Percentiles rank a stretch among this genome's conserved stretches.
These are phyloP conservation scores for Microplitis deprimator DNA, from an alignment of 2,888 invertebrate species.

Conservation along the genomic window DNA sequence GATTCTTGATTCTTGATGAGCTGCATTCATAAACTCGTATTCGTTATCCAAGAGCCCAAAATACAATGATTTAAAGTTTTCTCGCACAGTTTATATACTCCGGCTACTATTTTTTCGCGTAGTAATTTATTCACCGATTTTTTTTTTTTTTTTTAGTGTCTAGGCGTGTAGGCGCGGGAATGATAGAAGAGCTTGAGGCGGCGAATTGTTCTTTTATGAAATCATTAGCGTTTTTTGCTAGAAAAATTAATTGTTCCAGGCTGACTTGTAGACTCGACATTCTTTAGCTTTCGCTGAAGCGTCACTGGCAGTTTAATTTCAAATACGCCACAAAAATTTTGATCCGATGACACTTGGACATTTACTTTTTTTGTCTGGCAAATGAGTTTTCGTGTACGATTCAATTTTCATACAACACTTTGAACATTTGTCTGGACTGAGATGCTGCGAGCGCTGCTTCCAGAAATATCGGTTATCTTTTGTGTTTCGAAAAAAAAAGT, in stretches of 20 bases:
- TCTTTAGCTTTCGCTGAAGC: neutral
- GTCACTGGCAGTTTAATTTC: conserved; percentile 40
- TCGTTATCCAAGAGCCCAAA: conserved; percentile 24
- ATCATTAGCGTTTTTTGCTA: conserved; percentile 42
- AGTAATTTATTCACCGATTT: neutral
- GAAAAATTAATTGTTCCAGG: conserved; percentile 48
- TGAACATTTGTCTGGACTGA: neutral
- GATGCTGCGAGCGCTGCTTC: conserved; percentile 10
- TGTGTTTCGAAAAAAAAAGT: neutral
- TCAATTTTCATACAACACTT: neutral
- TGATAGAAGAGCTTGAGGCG: conserved; percentile 27
- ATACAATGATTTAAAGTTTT: conserved; percentile 31
- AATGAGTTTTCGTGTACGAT: conserved; percentile 39
- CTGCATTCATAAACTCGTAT: neutral
- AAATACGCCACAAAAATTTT: conserved; percentile 39
- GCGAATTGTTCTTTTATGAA: conserved; percentile 41
- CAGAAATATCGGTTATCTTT: conserved; percentile 12
- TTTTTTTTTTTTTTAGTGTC: neutral
- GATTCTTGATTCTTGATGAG: conserved; percentile 25
- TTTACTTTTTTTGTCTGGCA: conserved; percentile 36
- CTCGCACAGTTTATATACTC: no score
- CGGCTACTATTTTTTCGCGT: no score
- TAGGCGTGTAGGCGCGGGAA: neutral
- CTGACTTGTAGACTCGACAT: conserved; percentile 45
- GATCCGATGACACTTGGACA: conserved; percentile 32